Conservation (phyloP, 2,113 vertebrate species). For the Python bivittatus region DNA sequence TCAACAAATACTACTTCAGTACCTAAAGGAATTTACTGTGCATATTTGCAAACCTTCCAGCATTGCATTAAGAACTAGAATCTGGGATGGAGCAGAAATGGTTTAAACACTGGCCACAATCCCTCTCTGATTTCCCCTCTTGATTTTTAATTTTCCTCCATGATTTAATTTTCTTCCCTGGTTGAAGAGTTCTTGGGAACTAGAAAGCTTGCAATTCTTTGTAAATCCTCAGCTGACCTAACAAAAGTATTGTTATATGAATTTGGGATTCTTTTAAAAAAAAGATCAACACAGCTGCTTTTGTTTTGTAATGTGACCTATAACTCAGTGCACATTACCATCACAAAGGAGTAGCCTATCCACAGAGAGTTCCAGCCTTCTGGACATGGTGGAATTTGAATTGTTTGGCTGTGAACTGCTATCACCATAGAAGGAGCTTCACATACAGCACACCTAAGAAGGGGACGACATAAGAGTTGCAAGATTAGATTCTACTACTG, state of each 20-base stretch:
- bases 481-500: not conserved
- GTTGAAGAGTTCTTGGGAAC: not conserved
- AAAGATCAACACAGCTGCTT: not conserved
- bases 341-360: constrained; percentile 91
- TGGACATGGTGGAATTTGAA: constrained; percentile 82
- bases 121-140: not conserved
- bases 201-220: not conserved
- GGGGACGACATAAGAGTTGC: not conserved
- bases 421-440: constrained; percentile 98
- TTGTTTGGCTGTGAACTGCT: constrained; percentile 91
- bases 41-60: not conserved
- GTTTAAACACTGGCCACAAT: not conserved
- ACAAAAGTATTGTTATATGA: not conserved
- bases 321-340: constrained; percentile 73
- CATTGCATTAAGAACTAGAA: not conserved
- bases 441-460: constrained; percentile 88
- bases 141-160: not conserved
- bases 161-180: not conserved
- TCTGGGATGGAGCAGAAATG: not conserved
- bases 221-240: not conserved
- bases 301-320: not conserved
- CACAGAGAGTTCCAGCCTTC: constrained; percentile 86
- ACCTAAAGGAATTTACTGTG: not conserved
- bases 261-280: not conserved
- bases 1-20: not conserved